Evolutionary conservation across 2,113 vertebrate genomes (phyloP).

Genomic region (Ariopsis seemanni): DNA sequence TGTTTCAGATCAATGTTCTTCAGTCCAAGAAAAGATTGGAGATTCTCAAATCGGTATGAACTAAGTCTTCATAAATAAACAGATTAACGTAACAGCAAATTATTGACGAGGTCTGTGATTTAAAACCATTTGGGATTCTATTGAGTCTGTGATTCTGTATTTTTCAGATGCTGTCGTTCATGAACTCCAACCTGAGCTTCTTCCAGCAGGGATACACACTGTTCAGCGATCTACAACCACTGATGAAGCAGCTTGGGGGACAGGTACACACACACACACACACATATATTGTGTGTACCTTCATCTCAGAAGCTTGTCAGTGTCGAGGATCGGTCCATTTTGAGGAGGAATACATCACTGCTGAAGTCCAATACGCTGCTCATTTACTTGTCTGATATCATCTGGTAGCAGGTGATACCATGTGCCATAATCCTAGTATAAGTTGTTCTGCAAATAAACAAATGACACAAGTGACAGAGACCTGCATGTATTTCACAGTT

Average conservation of each 20-base stretch:
- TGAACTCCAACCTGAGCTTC: conserved; percentile 95
- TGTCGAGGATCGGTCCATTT: not conserved
- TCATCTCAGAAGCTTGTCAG: not conserved
- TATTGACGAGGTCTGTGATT: no score
- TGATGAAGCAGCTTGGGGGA: conserved; percentile 92
- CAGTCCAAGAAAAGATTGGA: conserved; percentile 96
- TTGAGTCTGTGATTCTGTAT: not conserved
- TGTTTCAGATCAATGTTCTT: conserved; percentile 90
- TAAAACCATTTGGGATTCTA: not conserved
- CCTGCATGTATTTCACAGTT: not conserved
- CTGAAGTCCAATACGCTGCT: not conserved
- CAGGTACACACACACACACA: conserved; percentile 76
- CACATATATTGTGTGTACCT: not conserved
- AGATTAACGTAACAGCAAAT: not conserved
- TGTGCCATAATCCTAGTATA: no score
- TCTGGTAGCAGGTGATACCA: no score
- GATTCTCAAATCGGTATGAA: conserved; percentile 92
- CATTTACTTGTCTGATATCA: no score
- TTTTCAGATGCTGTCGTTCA: conserved; percentile 93
- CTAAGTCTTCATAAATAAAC: not conserved
- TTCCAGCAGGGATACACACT: conserved; percentile 98
- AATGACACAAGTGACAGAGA: not conserved
- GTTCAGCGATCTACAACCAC: conserved; percentile 91
- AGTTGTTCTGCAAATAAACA: no score
- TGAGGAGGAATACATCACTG: not conserved